A percentile compares a stretch with the other conserved stretches of the same genome.
Evolutionary conservation across 2,113 vertebrate genomes (phyloP).

Genomic region (Pheucticus melanocephalus): DNA sequence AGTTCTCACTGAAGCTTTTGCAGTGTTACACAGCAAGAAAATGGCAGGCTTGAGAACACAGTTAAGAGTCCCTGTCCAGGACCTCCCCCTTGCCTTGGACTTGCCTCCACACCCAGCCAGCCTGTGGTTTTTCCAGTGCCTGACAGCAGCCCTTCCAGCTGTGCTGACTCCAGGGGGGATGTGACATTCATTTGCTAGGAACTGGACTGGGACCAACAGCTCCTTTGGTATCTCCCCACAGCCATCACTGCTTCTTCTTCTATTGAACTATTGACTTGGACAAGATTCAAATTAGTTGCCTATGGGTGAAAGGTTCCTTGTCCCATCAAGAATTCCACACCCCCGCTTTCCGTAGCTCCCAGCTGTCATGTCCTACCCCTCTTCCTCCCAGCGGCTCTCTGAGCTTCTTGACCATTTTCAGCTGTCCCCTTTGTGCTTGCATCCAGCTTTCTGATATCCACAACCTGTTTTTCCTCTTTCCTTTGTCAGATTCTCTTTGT

Average conservation of each 20-base stretch:
- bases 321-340: not conserved
- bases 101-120: not conserved
- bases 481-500: not conserved
- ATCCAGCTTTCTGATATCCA: not conserved
- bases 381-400: not conserved
- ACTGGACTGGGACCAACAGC: slow-evolving; percentile 7
- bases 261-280: not conserved
- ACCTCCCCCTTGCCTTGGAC: not conserved
- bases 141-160: slow-evolving; percentile 13
- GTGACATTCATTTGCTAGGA: not conserved
- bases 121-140: not conserved
- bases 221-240: not conserved
- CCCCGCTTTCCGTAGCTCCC: not conserved
- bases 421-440: not conserved
- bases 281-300: slow-evolving; percentile 27
- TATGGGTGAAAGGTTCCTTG: slow-evolving; percentile 20
- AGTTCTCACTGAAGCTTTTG: not conserved
- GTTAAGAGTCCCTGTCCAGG: not conserved
- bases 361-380: not conserved
- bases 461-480: not conserved
- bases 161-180: not conserved
- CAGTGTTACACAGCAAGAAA: not conserved
- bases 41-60: slow-evolving; percentile 7
- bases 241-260: not conserved
- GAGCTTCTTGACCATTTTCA: not conserved